Conservation (phyloP, 2,888 invertebrate species). For the Oligia strigilis region DNA sequence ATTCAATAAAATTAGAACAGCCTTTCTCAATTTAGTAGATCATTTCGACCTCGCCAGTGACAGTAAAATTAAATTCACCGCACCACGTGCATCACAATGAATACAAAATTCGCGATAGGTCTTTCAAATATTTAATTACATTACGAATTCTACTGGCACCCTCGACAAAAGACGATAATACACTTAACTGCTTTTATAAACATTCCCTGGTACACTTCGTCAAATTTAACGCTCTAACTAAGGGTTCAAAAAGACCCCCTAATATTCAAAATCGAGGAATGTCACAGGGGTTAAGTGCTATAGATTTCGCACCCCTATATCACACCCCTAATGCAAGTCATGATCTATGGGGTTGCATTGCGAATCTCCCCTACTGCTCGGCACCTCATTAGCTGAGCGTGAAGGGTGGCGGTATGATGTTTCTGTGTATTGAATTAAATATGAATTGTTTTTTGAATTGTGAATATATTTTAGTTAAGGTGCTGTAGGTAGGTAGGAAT, state of each 20-base stretch:
- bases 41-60: neutral
- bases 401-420: conserved; percentile 61
- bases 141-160: conserved; percentile 50
- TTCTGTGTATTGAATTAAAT: conserved; percentile 65
- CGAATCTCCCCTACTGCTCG: conserved; percentile 49
- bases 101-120: conserved; percentile 31
- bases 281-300: conserved; percentile 63
- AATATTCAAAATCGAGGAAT: conserved; percentile 55
- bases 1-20: neutral
- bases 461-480: neutral
- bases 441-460: conserved; percentile 27
- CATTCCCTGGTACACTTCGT: conserved; percentile 45
- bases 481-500: no score
- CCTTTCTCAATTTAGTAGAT: neutral
- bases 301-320: conserved; percentile 66
- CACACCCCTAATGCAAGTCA: conserved; percentile 61
- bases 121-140: conserved; percentile 60
- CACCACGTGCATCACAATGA: conserved; percentile 21
- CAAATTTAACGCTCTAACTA: conserved; percentile 52
- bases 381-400: conserved; percentile 66
- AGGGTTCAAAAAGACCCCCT: conserved; percentile 43
- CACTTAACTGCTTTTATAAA: conserved; percentile 62
- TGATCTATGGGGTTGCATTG: conserved; percentile 71
- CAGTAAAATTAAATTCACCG: conserved; percentile 23
- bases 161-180: conserved; percentile 50